Percentiles rank a stretch among this genome's conserved stretches.
Evolutionary conservation across 2,888 invertebrate genomes (phyloP).

Genomic region (Tipula confusa): DNA sequence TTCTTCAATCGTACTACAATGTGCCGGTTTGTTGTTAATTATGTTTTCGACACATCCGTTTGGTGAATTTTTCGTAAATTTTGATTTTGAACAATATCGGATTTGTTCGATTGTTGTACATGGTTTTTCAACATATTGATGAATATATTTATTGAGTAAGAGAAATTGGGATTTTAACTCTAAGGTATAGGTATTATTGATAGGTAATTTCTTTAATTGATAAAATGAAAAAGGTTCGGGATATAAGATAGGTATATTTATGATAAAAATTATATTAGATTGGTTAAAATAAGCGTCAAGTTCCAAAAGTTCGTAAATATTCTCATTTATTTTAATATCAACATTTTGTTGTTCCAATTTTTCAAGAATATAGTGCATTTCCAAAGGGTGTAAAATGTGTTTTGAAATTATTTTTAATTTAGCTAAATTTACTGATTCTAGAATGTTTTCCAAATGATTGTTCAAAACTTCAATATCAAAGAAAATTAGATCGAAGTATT

Average conservation of each 20-base stretch:
- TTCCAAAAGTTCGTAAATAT: background rate
- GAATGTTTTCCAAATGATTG: background rate
- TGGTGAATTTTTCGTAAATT: background rate
- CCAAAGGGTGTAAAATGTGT: too few relatives aligned
- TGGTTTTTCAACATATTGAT: background rate
- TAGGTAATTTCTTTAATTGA: background rate
- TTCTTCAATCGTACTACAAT: background rate
- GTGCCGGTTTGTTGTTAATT: background rate
- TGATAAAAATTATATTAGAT: background rate
- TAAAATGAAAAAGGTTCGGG: background rate
- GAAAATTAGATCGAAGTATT: background rate
- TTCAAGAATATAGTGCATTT: background rate
- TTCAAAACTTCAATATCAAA: background rate
- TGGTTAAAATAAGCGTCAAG: background rate
- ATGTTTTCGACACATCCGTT: background rate
- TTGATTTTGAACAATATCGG: background rate
- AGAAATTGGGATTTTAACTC: background rate
- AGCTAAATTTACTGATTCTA: too few relatives aligned
- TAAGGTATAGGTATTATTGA: background rate
- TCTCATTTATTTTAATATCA: background rate
- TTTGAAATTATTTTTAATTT: too few relatives aligned
- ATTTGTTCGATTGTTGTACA: background rate
- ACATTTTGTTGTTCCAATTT: too few relatives aligned
- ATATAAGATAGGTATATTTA: background rate
- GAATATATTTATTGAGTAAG: background rate